Evolutionary conservation across 2,797 vertebrate species (phyloP), one percentile per base, ranked within the genome.

Genomic region (Garrulus glandarius): DNA sequence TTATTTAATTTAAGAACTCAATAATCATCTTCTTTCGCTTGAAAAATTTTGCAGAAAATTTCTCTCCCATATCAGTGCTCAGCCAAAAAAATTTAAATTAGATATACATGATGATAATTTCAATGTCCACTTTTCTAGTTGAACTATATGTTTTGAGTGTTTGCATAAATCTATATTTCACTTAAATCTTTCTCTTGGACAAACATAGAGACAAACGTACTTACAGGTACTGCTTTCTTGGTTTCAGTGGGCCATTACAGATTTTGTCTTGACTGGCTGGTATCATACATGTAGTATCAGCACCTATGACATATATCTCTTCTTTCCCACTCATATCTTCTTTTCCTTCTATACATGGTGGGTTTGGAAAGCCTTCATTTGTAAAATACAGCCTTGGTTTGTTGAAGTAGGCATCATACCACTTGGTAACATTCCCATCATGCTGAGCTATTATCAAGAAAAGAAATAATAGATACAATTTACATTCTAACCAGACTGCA

Each of bases 161-260:
- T 77, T 77, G 29, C 44, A 46, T 44, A 72, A 69, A 86, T 29
- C 9, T 23, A 2, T 53, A 68, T 71, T 64, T 57, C 32, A 82
- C 12, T 70, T 77, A 37, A 68, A 59, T 29, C 10, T 76, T 94
- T 52, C n/a, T 68, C 41, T 75, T 89, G 37, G 37, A 64, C 4
- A 57, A 69, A 37, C 8, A 46, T 4, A 52, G 39, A 84, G 23
- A 59, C 15, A 30, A 91, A 83, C 53, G 34, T 85, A 98, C 99
- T 98, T 98, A 99, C 99, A 99, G 98, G 83, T 99, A 99, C 75
- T 98, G 98, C 4, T 98, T 99, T 97, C 98, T 98, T 43, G 99
- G 98, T 96, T 99, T 99, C 53, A 99, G 96, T 47, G 99, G 99
- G 44, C 99, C 99, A 53, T 99, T 99, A 96, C 99, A 99, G 94